Evolutionary conservation across 2,113 vertebrate species (phyloP), one percentile per base, ranked within the genome.

Genomic region (Erpornis zantholeuca): DNA sequence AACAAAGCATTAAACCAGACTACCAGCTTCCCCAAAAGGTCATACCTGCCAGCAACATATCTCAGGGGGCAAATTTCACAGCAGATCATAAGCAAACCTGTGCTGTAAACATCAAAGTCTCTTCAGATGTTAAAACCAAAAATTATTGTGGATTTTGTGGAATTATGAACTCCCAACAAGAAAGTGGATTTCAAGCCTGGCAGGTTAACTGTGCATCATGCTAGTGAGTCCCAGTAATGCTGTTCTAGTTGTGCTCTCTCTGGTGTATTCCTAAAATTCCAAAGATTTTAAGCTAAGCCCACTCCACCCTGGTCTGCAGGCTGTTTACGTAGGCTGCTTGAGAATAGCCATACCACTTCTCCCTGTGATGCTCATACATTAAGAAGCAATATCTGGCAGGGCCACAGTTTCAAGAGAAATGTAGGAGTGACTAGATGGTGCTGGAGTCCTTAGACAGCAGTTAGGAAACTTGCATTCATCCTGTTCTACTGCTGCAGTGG

Each of bases 231-330:
- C 27, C 50, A 68, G 53, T 50, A 91, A 66, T 1, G 3, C 19
- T 52, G 40, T 3, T 3, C 7, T 76, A 89, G 60, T 36, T 77
- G 7, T 68, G 19, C 7, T 82, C 2, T 69, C 15, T 78, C 47
- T 88, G 23, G 14, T 57, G 61, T 25, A 59, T 33, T 40, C 52
- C 40, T 84, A 57, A 78, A 93, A 93, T 96, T 96, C 95, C 87
- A n/a, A 57, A 54, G 70, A 72, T 82, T 79, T 88, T 80, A 80
- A 65, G 4, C 25, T 95, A 89, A 97, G 12, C 66, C 54, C 38
- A 10, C 66, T 69, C 29, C 61, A 57, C 57, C 17, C 57, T 64
- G 9, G 23, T 82, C 68, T 65, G 27, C n/a, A 86, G 23, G 3
- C 29, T 71, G 20, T 76, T 86, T 66, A 47, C 0, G 0, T 14